A percentile compares a stretch with the other conserved stretches of the same genome.
Evolutionary conservation across 2,797 vertebrate species (phyloP).

Genomic region (Synaphobranchus kaupii): DNA sequence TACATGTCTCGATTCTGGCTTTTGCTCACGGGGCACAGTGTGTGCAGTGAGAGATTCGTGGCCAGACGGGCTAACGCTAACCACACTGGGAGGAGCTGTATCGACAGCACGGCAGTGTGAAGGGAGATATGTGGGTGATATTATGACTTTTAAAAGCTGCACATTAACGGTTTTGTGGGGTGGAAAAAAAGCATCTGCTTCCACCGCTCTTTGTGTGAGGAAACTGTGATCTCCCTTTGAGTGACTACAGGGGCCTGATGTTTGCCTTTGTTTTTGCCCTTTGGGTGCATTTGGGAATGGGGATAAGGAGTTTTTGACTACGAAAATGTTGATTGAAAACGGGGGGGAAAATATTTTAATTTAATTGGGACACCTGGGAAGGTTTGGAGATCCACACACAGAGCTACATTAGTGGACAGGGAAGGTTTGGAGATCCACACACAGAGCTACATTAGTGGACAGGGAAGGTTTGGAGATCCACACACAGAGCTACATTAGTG

Average conservation of each 20-base stretch:
- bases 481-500: slow-evolving; percentile 67
- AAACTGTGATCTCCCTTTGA: not conserved
- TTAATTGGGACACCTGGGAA: slow-evolving; percentile 72
- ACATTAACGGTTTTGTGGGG: not conserved
- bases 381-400: slow-evolving; percentile 66
- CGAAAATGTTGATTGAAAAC: slow-evolving; percentile 65
- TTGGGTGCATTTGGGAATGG: not conserved
- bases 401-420: slow-evolving; percentile 66
- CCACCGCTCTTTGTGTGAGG: not conserved
- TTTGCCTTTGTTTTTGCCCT: not conserved
- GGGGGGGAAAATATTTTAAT: slow-evolving; percentile 59
- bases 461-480: slow-evolving; percentile 66
- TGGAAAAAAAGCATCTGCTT: not conserved
- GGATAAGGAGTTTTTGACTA: not conserved
- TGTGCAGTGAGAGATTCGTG: not conserved
- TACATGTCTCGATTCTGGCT: too few relatives aligned
- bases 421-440: slow-evolving; percentile 67
- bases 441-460: slow-evolving; percentile 67
- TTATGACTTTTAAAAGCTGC: not conserved
- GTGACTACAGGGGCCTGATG: not conserved
- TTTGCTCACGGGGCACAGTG: too few relatives aligned
- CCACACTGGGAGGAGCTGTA: not conserved
- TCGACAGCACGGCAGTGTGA: not conserved
- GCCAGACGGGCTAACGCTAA: not conserved
- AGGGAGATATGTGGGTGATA: not conserved